Base-by-base conservation (phyloP, 2,113 vertebrate genomes). In the Scomber japonicus region DNA sequence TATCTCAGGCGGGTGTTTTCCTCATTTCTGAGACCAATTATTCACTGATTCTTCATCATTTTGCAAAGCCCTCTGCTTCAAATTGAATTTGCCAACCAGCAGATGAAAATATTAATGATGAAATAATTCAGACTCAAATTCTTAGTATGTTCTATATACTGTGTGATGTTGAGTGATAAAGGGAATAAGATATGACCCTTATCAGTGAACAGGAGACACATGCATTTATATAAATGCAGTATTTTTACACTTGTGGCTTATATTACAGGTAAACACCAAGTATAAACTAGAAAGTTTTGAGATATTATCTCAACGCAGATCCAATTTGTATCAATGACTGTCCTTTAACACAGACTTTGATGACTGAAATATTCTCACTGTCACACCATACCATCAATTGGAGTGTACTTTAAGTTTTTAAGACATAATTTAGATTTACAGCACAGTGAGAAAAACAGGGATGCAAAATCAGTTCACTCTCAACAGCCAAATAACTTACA, bases 41-140 rank as follows among this genome's bases (percentile, higher is more conserved):
- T 78, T 88, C 11, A 17, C 56, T 71, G 64, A 85, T 85, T 85
- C 80, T 74, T 74, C 40, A 77, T 79, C 79, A 79, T 82, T 87
- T 88, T 86, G 84, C 84, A 72, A 88, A 83, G 80, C 56, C 65
- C 67, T 80, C 68, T 2, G 71, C 86, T 86, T 91, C 74, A 90
- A 81, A 84, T 86, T 87, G 68, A 94, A 93, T 92, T 87, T 82
- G 73, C 85, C 67, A 82, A 84, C 49, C 24, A 78, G 82, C 71
- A 80, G 81, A 87, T 82, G 21, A 88, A 94, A 91, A 91, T 91
- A 90, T 90, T 90, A 90, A 92, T 91, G 87, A 90, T 92, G 87
- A 91, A 93, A 93, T 93, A 84, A 90, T 82, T 82, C 14, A 51
- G 73, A 7, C 2, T 46, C 64, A 64, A 46, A 84, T 78, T 88